Conservation (phyloP, 2,113 vertebrate species). For the Bubo scandiacus region DNA sequence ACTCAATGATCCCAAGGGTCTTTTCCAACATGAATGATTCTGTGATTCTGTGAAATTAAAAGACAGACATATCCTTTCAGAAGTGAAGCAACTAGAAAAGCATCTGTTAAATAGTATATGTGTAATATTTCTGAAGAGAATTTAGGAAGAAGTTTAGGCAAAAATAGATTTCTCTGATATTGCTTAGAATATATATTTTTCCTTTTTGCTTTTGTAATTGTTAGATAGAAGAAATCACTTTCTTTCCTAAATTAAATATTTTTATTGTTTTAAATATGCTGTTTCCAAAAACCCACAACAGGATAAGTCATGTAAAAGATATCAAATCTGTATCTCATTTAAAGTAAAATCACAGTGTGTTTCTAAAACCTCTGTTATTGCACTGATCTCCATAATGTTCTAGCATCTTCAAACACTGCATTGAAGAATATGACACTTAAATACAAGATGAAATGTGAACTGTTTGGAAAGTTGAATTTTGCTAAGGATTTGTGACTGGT, state of each 20-base stretch:
- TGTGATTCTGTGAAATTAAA: neutral
- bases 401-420: neutral
- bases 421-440: neutral
- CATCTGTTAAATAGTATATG: neutral
- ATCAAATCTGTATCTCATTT: neutral
- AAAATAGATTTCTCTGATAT: neutral
- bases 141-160: neutral
- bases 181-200: neutral
- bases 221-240: neutral
- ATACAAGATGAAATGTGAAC: neutral
- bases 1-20: too few relatives aligned
- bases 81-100: neutral
- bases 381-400: neutral
- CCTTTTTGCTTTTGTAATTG: neutral
- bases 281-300: neutral
- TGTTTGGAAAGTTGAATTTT: neutral
- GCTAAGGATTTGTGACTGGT: neutral
- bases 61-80: neutral
- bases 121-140: neutral
- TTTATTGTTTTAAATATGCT: neutral
- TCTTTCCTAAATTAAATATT: neutral
- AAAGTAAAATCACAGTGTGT: neutral
- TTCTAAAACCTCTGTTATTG: neutral
- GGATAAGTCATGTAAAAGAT: neutral
- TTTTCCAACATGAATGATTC: too few relatives aligned